A percentile compares a stretch with the other conserved stretches of the same genome.
Conservation (phyloP, 2,113 vertebrate genomes). For the Caracal caracal region DNA sequence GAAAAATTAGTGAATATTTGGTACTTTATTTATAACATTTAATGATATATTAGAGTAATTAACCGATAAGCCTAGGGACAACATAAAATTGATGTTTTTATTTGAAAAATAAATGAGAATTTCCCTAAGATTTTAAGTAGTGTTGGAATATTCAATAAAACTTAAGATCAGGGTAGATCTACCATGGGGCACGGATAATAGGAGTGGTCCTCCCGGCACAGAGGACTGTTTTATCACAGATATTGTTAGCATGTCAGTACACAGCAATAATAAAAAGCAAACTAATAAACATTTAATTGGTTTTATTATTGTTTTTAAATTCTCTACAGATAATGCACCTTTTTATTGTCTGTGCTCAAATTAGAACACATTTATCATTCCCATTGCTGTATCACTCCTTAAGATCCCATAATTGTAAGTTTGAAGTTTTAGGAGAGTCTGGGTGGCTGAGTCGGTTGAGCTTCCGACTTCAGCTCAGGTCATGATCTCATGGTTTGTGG, state of each 20-base stretch:
- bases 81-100: constrained; percentile 29
- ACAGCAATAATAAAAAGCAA: neutral
- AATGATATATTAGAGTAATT: neutral
- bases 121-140: constrained; percentile 4
- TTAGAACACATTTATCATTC: neutral
- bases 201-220: neutral
- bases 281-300: neutral
- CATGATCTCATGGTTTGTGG: too few relatives aligned
- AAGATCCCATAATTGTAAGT: neutral
- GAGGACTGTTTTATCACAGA: neutral
- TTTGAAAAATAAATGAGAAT: constrained; percentile 15
- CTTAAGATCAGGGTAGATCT: neutral
- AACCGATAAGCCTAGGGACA: neutral
- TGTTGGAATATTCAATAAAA: neutral
- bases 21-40: constrained; percentile 23
- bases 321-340: neutral
- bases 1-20: neutral
- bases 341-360: neutral
- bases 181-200: neutral
- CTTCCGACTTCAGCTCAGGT: too few relatives aligned
- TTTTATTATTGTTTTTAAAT: neutral
- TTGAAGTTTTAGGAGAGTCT: neutral
- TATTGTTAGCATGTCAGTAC: neutral
- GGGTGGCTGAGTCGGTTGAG: too few relatives aligned
- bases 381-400: neutral